Base-by-base conservation (phyloP, 2,888 invertebrate genomes). In the Lasioglossum figueresi region DNA sequence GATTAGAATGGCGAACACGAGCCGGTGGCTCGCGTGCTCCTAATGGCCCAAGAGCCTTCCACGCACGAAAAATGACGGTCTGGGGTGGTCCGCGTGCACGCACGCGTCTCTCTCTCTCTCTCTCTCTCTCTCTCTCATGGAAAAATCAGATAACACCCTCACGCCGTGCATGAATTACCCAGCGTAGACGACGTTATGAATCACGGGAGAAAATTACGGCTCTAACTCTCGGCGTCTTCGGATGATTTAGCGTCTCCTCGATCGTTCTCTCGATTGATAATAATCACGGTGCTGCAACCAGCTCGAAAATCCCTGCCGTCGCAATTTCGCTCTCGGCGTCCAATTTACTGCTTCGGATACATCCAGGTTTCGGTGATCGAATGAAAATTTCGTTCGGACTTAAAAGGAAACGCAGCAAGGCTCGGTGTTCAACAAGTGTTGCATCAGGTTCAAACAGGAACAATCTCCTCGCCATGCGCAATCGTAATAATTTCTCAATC, bases 1-100 rank as follows among this genome's bases (percentile, higher is more conserved):
- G 12, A 40, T 66, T 74, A 43, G 73, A 63, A 75, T 40, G 73
- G 73, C 56, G n/a, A 48, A 70, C 76, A 23, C 76, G 84, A 79
- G 27, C 43, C 68, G 59, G 77, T 45, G 73, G 76, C n/a, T 90
- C 80, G 90, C 90, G 90, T 90, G 90, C 43, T n/a, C 45, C 72
- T 89, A 90, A 89, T 86, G 78, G 78, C 31, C 45, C 52, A 84
- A 78, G 86, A 86, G 83, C 52, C 82, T 79, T 84, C 73, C 85
- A 80, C 84, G 85, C 87, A 84, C 80, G 90, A 81, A 86, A 90
- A 89, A 76, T 79, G 71, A 27, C 74, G 89, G 88, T 68, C 83
- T 83, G 74, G 74, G 83, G 66, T 80, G 73, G 77, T 63, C 80
- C 70, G 80, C 82, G 80, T 75, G 79, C 79, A 70, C 27, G 72